phyloP scores from a whole-genome alignment of 2,888 invertebrate genomes.

The Ophioninae sp. region DNA sequence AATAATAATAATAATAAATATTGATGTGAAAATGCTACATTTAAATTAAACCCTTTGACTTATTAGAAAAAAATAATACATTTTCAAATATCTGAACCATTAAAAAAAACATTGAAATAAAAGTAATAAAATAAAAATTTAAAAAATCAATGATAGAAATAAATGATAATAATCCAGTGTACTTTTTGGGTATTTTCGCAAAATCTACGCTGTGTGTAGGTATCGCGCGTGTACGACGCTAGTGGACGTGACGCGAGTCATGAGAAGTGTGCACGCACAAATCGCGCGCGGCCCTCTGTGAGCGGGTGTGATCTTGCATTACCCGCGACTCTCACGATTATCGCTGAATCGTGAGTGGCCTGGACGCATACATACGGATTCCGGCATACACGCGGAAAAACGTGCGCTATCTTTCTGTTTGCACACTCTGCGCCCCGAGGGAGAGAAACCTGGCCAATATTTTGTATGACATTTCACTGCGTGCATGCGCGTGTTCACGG shows the following conservation, averaged over 20 bases:
- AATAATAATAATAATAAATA: no score
- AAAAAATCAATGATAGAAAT: no score
- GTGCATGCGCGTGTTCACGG: neutral
- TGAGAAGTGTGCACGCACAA: constrained; percentile 50
- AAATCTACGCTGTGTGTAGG: neutral
- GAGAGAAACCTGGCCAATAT: constrained; percentile 49
- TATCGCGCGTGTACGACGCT: neutral
- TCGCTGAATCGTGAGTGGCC: constrained; percentile 48
- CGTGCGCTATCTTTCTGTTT: constrained; percentile 20
- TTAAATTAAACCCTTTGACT: no score
- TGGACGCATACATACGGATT: neutral
- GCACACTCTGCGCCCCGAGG: constrained; percentile 43
- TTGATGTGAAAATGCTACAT: no score
- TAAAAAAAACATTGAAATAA: no score
- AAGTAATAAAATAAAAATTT: no score
- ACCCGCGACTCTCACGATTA: constrained; percentile 57
- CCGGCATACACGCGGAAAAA: constrained; percentile 15
- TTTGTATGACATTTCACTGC: constrained; percentile 4
- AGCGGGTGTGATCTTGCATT: constrained; percentile 43
- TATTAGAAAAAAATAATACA: no score
- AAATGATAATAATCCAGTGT: no score
- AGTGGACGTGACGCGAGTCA: neutral
- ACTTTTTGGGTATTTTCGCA: neutral
- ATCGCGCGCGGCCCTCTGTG: neutral
- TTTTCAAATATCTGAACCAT: no score